Evolutionary conservation across 1,140 invertebrate genomes (phyloP).

Genomic region (Drosophila eugracilis): DNA sequence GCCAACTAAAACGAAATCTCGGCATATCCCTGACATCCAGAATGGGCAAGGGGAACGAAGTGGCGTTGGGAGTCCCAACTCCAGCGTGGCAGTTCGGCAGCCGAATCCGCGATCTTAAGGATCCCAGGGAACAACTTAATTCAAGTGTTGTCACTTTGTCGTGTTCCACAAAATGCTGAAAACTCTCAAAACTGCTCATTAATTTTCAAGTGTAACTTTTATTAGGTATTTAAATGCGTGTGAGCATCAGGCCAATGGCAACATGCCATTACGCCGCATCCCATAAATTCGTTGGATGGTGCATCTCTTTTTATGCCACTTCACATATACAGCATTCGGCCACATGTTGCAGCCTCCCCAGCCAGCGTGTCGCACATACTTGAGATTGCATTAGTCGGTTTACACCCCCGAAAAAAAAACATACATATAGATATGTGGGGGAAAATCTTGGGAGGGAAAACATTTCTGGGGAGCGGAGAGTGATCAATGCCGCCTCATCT

Average conservation of each 20-base stretch:
- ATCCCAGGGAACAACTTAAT: conserved; percentile 67
- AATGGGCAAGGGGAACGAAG: conserved; percentile 16
- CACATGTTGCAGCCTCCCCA: conserved; percentile 69
- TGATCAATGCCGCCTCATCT: conserved; percentile 78
- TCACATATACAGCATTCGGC: conserved; percentile 35
- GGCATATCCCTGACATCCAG: conserved; percentile 36
- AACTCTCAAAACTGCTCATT: conserved; percentile 81
- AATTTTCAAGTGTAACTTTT: conserved; percentile 84
- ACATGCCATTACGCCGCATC: conserved; percentile 78
- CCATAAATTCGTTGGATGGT: conserved; percentile 69
- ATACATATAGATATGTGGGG: background rate
- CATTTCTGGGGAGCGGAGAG: conserved; percentile 28
- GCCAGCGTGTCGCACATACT: conserved; percentile 72
- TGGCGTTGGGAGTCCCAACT: conserved; percentile 16
- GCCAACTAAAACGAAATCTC: conserved; percentile 82
- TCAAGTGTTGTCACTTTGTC: conserved; percentile 83
- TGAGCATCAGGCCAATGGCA: conserved; percentile 74
- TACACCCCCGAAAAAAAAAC: conserved; percentile 44
- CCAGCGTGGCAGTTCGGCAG: conserved; percentile 13
- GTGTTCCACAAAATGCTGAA: conserved; percentile 74
- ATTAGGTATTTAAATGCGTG: conserved; percentile 83
- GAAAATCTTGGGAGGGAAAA: conserved; percentile 1
- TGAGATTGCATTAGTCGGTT: conserved; percentile 80
- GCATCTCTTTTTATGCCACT: conserved; percentile 50
- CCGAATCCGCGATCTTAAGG: conserved; percentile 17